A percentile compares a stretch with the other conserved stretches of the same genome.
Evolutionary conservation across 2,797 vertebrate genomes (phyloP).

Genomic region (Varecia variegata): DNA sequence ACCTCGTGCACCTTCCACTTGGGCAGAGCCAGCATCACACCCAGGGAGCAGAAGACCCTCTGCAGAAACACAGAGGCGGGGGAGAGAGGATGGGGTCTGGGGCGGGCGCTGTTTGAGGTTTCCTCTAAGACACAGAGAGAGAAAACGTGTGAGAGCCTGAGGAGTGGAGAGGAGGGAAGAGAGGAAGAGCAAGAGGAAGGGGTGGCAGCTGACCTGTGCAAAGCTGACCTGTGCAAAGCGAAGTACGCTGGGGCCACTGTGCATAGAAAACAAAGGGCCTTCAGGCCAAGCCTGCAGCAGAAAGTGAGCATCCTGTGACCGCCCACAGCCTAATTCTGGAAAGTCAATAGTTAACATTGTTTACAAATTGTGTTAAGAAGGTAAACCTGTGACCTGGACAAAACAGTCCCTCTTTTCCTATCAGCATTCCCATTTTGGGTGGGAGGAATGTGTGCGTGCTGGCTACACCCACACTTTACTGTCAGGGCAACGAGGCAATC

Average conservation of each 20-base stretch:
- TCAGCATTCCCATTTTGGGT: background rate
- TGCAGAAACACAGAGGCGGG: background rate
- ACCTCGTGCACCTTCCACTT: background rate
- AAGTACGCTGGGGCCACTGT: too few relatives aligned
- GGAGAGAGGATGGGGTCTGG: background rate
- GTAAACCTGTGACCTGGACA: background rate
- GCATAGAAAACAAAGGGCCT: background rate
- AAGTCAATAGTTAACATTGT: background rate
- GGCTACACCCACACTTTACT: too few relatives aligned
- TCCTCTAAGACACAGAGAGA: background rate
- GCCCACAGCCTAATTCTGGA: background rate
- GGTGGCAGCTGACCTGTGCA: too few relatives aligned
- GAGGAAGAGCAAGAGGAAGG: background rate
- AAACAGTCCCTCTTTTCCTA: background rate
- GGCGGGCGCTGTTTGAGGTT: background rate
- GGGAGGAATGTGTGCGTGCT: rapidly evolving
- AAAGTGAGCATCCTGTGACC: background rate
- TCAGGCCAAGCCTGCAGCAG: background rate
- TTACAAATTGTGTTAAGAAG: background rate
- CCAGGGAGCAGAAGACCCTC: background rate
- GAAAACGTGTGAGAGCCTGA: background rate
- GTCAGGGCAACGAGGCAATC: background rate
- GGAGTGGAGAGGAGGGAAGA: background rate
- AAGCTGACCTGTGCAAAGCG: background rate
- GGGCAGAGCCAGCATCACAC: background rate